Evolutionary conservation across 2,113 vertebrate species (phyloP), one percentile per base, ranked within the genome.

Genomic region (Myanophis thanlyinensis): DNA sequence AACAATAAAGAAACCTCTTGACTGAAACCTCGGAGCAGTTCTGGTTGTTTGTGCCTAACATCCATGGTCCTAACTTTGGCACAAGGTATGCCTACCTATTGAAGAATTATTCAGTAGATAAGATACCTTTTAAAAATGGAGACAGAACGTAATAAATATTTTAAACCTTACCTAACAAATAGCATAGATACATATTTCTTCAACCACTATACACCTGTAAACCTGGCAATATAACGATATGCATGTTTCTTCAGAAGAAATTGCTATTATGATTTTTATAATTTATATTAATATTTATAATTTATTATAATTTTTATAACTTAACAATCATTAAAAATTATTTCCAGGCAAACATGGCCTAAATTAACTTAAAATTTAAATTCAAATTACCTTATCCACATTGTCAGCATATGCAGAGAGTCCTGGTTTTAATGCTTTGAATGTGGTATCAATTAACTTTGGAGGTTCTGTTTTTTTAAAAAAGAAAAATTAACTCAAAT

Each of bases 351-450:
- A 90, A 48, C 67, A 46, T 73, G 30, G 20, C 25, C 30, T 73
- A 90, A 91, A 85, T 10, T 48, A 30, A 8, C 80, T 18, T 46
- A n/a, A n/a, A n/a, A 89, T 80, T 85, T 80, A 47, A 90, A 49
- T 47, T 89, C 52, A 87, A 94, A 51, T 95, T 97, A 99, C 99
- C 98, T 99, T 98, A 62, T 98, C 97, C 0, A 99, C 98, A 1
- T 99, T 98, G 85, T 99, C 99, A 1, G 98, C 98, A 23, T 99
- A 99, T 0, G 98, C 98, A 22, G 99, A 99, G 4, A 99, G 98
- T 35, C 99, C 99, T 1, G 99, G 99, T 94, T 98, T 98, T 96
- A 99, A 97, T 49, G 98, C 98, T 96, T 95, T 98, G 96, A 99
- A 99, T 0, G 98, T 98, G 96, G 99, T 99, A 1, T 98, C 97